phyloP scores from a whole-genome alignment of 1,140 invertebrate genomes.

The Mactra quadrangularis region DNA sequence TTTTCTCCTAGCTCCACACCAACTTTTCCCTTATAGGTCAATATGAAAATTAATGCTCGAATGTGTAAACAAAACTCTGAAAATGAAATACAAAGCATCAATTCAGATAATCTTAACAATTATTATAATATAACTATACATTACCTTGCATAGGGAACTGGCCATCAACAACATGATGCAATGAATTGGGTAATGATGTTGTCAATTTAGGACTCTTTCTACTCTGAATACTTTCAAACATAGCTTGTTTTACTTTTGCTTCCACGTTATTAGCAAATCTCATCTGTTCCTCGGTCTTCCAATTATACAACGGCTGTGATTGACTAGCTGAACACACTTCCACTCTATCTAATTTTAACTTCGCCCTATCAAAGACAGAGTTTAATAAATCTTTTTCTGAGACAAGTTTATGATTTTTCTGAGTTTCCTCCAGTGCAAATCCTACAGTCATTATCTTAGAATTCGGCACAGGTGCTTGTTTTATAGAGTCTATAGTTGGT shows the following conservation, averaged over 20 bases:
- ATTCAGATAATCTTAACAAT: too few relatives aligned
- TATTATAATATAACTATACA: not conserved
- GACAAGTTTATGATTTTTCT: conserved; percentile 55
- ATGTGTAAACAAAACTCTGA: too few relatives aligned
- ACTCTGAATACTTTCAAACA: conserved; percentile 37
- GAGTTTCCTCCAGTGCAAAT: conserved; percentile 69
- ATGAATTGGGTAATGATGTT: conserved; percentile 18
- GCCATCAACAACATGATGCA: conserved; percentile 36
- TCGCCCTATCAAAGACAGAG: conserved; percentile 25
- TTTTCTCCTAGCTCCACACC: too few relatives aligned
- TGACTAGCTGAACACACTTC: conserved; percentile 60
- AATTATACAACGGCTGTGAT: conserved; percentile 19
- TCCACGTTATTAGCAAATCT: conserved; percentile 50
- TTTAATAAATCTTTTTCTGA: conserved; percentile 32
- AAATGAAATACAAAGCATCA: too few relatives aligned
- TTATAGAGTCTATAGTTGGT: conserved; percentile 31
- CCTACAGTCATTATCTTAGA: conserved; percentile 72
- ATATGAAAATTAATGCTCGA: too few relatives aligned
- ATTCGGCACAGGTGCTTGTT: conserved; percentile 45
- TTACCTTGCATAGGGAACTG: conserved; percentile 59
- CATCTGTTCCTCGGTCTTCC: conserved; percentile 7
- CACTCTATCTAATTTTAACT: conserved; percentile 44
- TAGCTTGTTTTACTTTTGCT: conserved; percentile 28
- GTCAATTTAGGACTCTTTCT: conserved; percentile 54
- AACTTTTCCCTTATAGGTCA: too few relatives aligned